Evolutionary conservation across 2,888 invertebrate genomes (phyloP).

Genomic region (Zaprionus obscuricornis): DNA sequence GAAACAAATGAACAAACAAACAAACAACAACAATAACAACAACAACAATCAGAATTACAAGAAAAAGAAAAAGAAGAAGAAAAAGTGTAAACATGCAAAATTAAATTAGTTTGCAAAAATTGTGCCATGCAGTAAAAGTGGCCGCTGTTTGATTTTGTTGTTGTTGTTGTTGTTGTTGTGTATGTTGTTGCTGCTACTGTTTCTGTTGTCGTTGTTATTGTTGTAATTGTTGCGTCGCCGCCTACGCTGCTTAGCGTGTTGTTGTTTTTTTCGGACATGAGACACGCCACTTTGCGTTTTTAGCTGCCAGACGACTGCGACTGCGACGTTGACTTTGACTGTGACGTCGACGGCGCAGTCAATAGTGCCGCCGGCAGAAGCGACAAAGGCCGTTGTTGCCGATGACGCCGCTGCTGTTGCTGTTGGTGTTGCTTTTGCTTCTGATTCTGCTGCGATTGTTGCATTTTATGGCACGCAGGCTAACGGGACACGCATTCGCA

Average conservation of each 20-base stretch:
- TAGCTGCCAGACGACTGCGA: slow-evolving; percentile 42
- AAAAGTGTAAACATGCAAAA: slow-evolving; percentile 44
- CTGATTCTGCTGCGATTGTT: slow-evolving; percentile 21
- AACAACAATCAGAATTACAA: slow-evolving; percentile 14
- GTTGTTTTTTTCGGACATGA: slow-evolving; percentile 57
- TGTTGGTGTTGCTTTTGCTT: too few species aligned
- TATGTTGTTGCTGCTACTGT: slow-evolving; percentile 24
- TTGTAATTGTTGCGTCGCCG: slow-evolving; percentile 68
- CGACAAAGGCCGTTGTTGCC: slow-evolving; percentile 18
- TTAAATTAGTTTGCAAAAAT: slow-evolving; percentile 54
- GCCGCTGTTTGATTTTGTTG: slow-evolving; percentile 18
- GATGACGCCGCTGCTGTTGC: slow-evolving; percentile 34
- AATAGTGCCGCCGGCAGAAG: slow-evolving; percentile 40
- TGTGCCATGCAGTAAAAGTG: slow-evolving; percentile 62
- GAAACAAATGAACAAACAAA: background rate
- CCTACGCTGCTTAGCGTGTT: slow-evolving; percentile 43
- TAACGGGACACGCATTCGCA: slow-evolving; percentile 68
- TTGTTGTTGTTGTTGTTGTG: slow-evolving; percentile 18
- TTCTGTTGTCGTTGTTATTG: slow-evolving; percentile 19
- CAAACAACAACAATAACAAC: background rate
- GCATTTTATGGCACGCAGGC: slow-evolving; percentile 63
- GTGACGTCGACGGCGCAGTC: slow-evolving; percentile 7
- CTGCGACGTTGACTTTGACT: background rate
- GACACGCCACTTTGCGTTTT: slow-evolving; percentile 75
- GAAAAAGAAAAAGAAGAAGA: background rate